Evolutionary conservation across 2,888 invertebrate genomes (phyloP), one percentile per base, ranked within the genome.

Genomic region (Agrenia bidenticulata): DNA sequence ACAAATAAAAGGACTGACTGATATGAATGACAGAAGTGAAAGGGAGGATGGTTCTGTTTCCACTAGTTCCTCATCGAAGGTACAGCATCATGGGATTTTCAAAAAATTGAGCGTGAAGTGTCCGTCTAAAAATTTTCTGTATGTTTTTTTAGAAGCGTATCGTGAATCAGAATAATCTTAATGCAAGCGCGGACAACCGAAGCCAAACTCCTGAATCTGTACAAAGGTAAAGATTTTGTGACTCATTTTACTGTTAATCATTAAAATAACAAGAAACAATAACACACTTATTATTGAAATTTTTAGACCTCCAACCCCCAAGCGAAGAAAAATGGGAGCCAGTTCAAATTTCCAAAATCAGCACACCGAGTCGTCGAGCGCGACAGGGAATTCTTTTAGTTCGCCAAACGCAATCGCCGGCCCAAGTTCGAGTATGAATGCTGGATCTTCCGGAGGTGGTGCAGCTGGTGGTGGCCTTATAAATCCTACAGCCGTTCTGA

Each of bases 1-100:
- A 76, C 88, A 89, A 76, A 88, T 89, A 60, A 89, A 89, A 79
- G 89, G 89, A 63, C 83, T 90, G 69, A 88, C 89, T 54, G 86
- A 87, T 77, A 81, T 81, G 64, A 79, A 79, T 37, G 84, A 84
- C 64, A 79, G 65, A 27, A 61, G 63, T 51, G 73, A 80, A 37
- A 78, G 78, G 56, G 79, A 78, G 63, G 80, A 80, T 59, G 78
- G 78, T 73, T 69, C 78, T 62, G 77, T 41, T 13, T 27, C 58
- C 13, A 23, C 63, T 13, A 51, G 23, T 45, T 51, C 51, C 51
- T 51, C 23, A 11, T 51, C 51, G 23, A 23, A 51, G 51, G 51
- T 24, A 24, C 23, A 23, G 23, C 23, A 24, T 17, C 13, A 23
- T 5, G 23, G 19, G 7, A 21, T 51, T 23, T 23, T 19, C n/a